Percentiles rank a stretch among this genome's conserved stretches.
Evolutionary conservation across 2,113 vertebrate species (phyloP).

Genomic region (Macquaria ambigua): DNA sequence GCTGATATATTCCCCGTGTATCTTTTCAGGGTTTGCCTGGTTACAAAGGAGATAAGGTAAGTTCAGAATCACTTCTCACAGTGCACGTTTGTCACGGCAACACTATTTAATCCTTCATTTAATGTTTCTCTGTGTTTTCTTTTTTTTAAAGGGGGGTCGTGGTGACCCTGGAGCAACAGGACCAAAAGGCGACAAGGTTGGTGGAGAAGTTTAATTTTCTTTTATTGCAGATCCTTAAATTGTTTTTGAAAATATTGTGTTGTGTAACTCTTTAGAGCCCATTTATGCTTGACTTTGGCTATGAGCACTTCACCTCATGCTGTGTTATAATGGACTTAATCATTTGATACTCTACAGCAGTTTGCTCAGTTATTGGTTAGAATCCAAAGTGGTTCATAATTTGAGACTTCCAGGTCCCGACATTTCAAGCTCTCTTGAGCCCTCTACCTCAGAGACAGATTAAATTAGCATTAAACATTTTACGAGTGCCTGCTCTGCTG

Average conservation of each 20-base stretch:
- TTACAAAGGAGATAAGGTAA: slow-evolving; percentile 78
- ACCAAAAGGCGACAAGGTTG: slow-evolving; percentile 79
- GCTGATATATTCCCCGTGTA: not conserved
- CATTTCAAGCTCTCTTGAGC: slow-evolving; percentile 17
- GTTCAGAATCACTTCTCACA: not conserved
- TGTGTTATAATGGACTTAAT: not conserved
- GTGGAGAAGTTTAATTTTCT: slow-evolving; percentile 13
- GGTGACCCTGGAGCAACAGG: slow-evolving; percentile 70
- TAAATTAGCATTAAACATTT: slow-evolving; percentile 12
- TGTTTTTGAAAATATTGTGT: not conserved
- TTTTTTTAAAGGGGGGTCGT: slow-evolving; percentile 56
- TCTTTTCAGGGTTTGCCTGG: slow-evolving; percentile 75
- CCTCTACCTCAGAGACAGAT: not conserved
- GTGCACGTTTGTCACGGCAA: not conserved
- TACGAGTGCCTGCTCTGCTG: not conserved
- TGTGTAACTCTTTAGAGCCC: not conserved
- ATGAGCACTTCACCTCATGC: not conserved
- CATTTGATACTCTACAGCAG: not conserved
- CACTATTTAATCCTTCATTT: not conserved
- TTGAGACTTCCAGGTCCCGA: not conserved
- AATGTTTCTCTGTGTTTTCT: not conserved
- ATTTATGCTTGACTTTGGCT: not conserved
- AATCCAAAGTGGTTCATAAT: not conserved
- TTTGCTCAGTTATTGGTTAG: slow-evolving; percentile 9
- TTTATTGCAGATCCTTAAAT: not conserved